Base-by-base conservation (phyloP, 2,113 vertebrate species). In the Erinaceus europaeus region DNA sequence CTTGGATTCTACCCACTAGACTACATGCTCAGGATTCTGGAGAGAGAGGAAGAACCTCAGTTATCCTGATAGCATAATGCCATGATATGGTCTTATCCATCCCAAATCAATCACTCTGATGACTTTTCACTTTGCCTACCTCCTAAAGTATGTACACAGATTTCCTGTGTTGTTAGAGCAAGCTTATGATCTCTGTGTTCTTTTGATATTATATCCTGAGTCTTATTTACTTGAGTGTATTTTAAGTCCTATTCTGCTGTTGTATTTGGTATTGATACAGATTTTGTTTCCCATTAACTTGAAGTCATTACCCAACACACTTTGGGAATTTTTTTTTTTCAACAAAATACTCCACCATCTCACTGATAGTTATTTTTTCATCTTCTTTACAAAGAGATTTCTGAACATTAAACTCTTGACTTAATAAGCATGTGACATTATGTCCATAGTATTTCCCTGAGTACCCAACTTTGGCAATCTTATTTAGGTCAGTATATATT, bases 281-380 rank as follows among this genome's bases (percentile, higher is more conserved):
- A 50, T 81, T 67, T 77, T 84, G 53, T 86, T 59, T 23, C n/a
- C 64, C 25, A 9, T 15, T 50, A 59, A 62, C 46, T 77, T n/a
- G 21, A 72, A 74, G 46, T 74, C 71, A 82, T 93, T 84, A 73
- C 84, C 89, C 36, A 84, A 74, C 13, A 74, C 17, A 65, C 21
- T 48, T 52, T 40, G 21, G 32, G 69, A 84, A 78, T 71, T 12
- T 5, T 46, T 68, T 46, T 68, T 86, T 83, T 77, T 40, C 15
- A 81, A 13, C 27, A 42, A 69, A 15, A 5, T 38, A 11, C 9
- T 92, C 71, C 78, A 68, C 65, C 25, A 82, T 84, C 40, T 55
- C 29, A 44, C 12, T 21, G 18, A 10, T 80, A 36, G 12, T 50
- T 62, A 21, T 74, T 84, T 85, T 27, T 84, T 20, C 10, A 3